phyloP scores from a whole-genome alignment of 2,797 vertebrate species.

The Pseudopleuronectes americanus region DNA sequence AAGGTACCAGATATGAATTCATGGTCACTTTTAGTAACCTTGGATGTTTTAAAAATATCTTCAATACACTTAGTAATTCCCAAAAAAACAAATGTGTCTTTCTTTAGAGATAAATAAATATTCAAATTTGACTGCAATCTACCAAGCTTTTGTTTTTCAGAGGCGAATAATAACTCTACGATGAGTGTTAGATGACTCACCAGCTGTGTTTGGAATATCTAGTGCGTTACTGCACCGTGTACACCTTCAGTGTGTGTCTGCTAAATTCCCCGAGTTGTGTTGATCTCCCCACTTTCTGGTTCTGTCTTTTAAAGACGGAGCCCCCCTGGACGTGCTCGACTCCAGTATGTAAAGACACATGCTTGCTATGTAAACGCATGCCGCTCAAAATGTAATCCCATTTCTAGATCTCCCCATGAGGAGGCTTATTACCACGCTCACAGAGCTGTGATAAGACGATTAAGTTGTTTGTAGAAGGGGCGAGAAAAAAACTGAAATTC shows the following conservation, averaged over 20 bases:
- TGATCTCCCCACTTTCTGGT: conserved; percentile 53
- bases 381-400: conserved; percentile 58
- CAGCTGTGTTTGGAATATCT: conserved; percentile 21
- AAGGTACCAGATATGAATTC: too few species aligned
- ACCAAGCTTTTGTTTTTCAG: conserved; percentile 26
- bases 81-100: neutral
- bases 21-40: neutral
- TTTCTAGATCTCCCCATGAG: conserved; percentile 45
- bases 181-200: conserved; percentile 33
- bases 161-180: conserved; percentile 36
- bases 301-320: conserved; percentile 80
- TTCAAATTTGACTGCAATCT: conserved; percentile 9
- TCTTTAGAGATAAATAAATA: conserved; percentile 2
- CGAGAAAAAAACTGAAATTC: neutral
- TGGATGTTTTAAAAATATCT: too few species aligned
- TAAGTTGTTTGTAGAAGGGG: conserved; percentile 61
- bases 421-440: conserved; percentile 63
- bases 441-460: conserved; percentile 68
- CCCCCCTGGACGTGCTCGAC: conserved; percentile 58
- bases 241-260: conserved; percentile 27
- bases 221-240: neutral
- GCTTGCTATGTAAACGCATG: conserved; percentile 21
- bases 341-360: conserved; percentile 37
- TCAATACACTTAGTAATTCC: neutral
- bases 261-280: conserved; percentile 25